Base-by-base conservation (phyloP, 1,140 invertebrate species). In the Cotesia glomerata region DNA sequence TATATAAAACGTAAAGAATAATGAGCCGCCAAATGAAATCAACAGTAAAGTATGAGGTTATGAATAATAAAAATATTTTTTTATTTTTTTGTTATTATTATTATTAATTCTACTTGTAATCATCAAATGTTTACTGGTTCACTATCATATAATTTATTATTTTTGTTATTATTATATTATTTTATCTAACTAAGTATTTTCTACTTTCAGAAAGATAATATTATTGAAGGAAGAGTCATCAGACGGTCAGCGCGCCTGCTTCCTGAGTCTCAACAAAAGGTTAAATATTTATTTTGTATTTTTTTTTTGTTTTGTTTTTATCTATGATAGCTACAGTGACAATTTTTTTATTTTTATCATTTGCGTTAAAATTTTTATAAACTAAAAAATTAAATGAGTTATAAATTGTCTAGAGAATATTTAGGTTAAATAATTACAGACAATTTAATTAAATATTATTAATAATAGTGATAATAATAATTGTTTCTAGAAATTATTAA, bases 241-340 rank as follows among this genome's bases (percentile, higher is more conserved):
- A 71, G 62, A 65, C 62, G 52, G 13, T 65, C 62, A 18, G 8
- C 36, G 35, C 69, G 51, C 35, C 45, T 36, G 56, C 62, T 65
- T 54, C 62, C 69, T 39, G 69, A 71, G 13, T 4, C 62, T 61
- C 13, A 45, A 2, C 61, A 62, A 61, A 69, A 69, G 68, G 68
- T 69, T 18, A 49, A 26, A 16, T 39, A 62, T 49, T 45, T 39
- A 32, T 5, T 16, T 11, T 32, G 61, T n/a, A 26, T 61, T 16
- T 69, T 58, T 16, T 36, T 59, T 58, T 34, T 8, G 5, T 1
- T 58, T n/a, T 16, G 7, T 59, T 58, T 8, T 58, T 26, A 13
- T 7, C 18, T 26, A 26, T 26, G 1, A 26, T 26, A 26, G 26
- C 26, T 26, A 3, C 26, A 1, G 26, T 26, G 3, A 26, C 1